These are phyloP conservation scores for Orchesellides sinensis DNA, from an alignment of 2,888 invertebrate genomes.

Conservation along the genomic window DNA sequence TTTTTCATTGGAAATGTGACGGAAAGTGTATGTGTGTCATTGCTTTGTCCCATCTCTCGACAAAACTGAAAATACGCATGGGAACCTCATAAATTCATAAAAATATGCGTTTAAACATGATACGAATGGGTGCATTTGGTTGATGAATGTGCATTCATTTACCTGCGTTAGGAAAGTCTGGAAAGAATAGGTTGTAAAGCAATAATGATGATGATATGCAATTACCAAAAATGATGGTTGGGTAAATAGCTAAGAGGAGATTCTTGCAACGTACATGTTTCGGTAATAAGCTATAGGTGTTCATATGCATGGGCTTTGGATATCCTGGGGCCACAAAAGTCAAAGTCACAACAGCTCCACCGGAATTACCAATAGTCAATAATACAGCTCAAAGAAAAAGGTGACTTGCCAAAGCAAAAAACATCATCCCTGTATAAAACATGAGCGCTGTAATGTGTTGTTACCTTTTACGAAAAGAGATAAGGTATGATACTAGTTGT, in stretches of 20 bases:
- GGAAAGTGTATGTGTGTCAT: background rate
- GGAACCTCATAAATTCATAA: conserved; percentile 17
- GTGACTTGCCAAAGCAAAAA: background rate
- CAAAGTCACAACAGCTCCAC: conserved; percentile 5
- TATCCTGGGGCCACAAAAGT: background rate
- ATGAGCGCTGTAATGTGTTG: background rate
- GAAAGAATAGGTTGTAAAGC: conserved; percentile 28
- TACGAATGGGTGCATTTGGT: background rate
- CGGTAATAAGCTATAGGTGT: no score
- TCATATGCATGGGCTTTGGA: background rate
- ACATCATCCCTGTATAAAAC: background rate
- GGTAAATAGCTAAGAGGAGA: background rate
- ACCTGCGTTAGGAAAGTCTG: no score
- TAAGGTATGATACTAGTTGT: background rate
- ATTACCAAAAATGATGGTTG: conserved; percentile 11
- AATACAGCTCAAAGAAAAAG: background rate
- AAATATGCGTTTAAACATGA: background rate
- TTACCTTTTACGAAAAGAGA: background rate
- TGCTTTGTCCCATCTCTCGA: background rate
- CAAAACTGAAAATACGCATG: no score
- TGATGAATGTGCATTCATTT: no score
- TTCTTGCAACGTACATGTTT: no score
- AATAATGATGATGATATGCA: conserved; percentile 31
- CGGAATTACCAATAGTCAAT: background rate
- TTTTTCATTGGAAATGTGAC: background rate